Evolutionary conservation across 2,113 vertebrate genomes (phyloP), one percentile per base, ranked within the genome.

Genomic region (Copsychus sechellarum): DNA sequence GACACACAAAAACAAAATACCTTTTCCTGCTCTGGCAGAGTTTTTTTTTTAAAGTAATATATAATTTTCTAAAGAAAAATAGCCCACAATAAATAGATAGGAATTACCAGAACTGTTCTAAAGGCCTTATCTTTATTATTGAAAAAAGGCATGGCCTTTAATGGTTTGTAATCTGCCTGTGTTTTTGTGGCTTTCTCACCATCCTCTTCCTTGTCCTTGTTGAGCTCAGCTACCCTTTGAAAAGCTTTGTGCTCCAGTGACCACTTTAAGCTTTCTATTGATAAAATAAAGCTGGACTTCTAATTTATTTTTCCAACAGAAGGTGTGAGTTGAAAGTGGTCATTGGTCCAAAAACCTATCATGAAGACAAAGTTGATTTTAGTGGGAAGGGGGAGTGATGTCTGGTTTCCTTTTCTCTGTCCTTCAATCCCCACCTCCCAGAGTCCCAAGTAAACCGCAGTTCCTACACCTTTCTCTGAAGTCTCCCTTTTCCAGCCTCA

Each of bases 231-330:
- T 65, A 65, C 40, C 31, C 56, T 96, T 93, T 94, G 54, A 88
- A 89, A 81, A 90, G 61, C 76, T 95, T 81, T 93, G 80, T 94
- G 87, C 87, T 93, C 62, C 87, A 94, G 62, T 91, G 81, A 94
- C 76, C 43, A 72, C 93, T 95, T 96, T 90, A 92, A 91, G 92
- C 69, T 92, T 81, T 64, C 79, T 84, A 61, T 57, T 93, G 88
- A 91, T 51, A 88, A 67, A 94, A 88, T 83, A 80, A 93, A 86
- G 40, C 71, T 79, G 57, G 31, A 76, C 38, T 86, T 69, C 33
- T 80, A 73, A 93, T 92, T 88, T 85, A 67, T 73, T 81, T 88
- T 92, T 77, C 62, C 73, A 78, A 42, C n/a, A 79, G 77, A 93
- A 95, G 92, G 53, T 91, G 79, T 1, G 2, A 95, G 85, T 74